Evolutionary conservation across 2,888 invertebrate species (phyloP).

Genomic region (Sepioteuthis lessoniana): DNA sequence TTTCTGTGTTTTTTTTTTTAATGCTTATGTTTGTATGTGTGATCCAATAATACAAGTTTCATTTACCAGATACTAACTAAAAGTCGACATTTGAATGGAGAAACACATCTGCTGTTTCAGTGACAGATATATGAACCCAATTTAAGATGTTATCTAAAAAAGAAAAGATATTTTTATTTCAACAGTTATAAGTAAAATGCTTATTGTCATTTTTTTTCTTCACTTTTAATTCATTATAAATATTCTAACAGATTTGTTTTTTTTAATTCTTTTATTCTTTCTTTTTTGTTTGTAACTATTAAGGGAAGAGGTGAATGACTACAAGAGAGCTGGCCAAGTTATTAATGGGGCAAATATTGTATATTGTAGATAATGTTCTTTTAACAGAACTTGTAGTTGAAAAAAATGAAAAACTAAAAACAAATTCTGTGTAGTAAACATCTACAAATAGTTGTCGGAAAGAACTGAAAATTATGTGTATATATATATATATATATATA

Average conservation of each 20-base stretch:
- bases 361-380: not conserved
- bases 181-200: too few relatives aligned
- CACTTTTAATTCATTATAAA: not conserved
- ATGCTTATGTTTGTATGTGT: too few relatives aligned
- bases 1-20: too few relatives aligned
- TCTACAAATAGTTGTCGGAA: not conserved
- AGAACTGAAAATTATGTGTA: not conserved
- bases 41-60: too few relatives aligned
- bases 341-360: not conserved
- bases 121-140: too few relatives aligned
- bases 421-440: not conserved
- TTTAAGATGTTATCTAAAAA: too few relatives aligned
- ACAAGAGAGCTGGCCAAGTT: not conserved
- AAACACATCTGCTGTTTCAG: too few relatives aligned
- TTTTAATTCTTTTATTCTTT: not conserved
- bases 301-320: not conserved
- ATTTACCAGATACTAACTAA: too few relatives aligned
- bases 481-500: conserved; percentile 2
- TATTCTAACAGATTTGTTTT: not conserved
- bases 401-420: not conserved
- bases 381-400: not conserved
- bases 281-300: not conserved
- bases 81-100: too few relatives aligned
- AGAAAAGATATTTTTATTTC: too few relatives aligned
- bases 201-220: too few relatives aligned